Conservation (phyloP, 2,113 vertebrate species). For the Anolis sagrei region DNA sequence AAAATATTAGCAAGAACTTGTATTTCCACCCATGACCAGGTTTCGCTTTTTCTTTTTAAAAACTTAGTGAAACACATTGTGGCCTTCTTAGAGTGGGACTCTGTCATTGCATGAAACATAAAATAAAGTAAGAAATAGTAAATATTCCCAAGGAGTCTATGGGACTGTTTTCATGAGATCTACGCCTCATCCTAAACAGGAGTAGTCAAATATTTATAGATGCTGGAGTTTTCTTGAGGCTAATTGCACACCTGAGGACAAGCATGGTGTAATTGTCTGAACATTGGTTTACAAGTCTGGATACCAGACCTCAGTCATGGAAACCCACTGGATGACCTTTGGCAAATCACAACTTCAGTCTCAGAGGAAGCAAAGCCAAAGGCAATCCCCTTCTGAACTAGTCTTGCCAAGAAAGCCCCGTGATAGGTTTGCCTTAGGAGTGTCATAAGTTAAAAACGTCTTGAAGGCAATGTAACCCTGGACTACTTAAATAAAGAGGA, state of each 20-base stretch:
- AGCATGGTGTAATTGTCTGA: no score
- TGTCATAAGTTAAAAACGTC: no score
- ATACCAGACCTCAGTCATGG: no score
- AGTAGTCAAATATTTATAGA: not conserved
- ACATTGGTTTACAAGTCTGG: no score
- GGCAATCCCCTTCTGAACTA: no score
- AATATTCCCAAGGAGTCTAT: not conserved
- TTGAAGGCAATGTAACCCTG: no score
- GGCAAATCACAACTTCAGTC: not conserved
- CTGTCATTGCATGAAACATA: conserved; percentile 10
- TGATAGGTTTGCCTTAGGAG: not conserved
- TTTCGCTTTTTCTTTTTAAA: not conserved
- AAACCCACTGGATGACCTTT: not conserved
- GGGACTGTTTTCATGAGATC: not conserved
- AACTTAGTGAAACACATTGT: not conserved
- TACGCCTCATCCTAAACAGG: not conserved
- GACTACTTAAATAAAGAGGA: no score
- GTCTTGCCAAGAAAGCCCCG: no score
- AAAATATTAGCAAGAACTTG: not conserved
- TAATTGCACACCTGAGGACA: no score
- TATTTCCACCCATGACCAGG: not conserved
- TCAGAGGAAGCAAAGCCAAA: no score
- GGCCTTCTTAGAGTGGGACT: not conserved
- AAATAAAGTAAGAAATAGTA: not conserved
- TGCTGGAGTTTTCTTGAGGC: conserved; percentile 7